Evolutionary conservation across 2,888 invertebrate species (phyloP).

Genomic region (Pharmacophagus antenor): DNA sequence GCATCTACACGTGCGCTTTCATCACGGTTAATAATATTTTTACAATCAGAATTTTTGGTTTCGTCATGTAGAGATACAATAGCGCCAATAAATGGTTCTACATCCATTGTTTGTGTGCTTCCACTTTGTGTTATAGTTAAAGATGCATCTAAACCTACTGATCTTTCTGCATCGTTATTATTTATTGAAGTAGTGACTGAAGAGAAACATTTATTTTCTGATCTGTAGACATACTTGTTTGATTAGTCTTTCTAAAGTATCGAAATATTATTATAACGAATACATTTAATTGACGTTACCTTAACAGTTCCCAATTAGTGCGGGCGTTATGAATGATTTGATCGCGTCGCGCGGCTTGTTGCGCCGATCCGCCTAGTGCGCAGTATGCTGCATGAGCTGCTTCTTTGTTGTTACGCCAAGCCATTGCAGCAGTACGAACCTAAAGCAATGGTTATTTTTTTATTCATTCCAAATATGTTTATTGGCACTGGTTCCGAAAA

Average conservation of each 20-base stretch:
- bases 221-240: slow-evolving; percentile 57
- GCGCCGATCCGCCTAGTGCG: slow-evolving; percentile 79
- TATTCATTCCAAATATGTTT: not conserved
- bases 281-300: slow-evolving; percentile 44
- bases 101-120: slow-evolving; percentile 51
- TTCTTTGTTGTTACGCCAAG: slow-evolving; percentile 90
- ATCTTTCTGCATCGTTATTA: slow-evolving; percentile 56
- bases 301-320: slow-evolving; percentile 91
- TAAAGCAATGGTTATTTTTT: slow-evolving; percentile 34
- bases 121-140: slow-evolving; percentile 42
- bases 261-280: not conserved
- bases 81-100: slow-evolving; percentile 54
- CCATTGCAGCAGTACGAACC: slow-evolving; percentile 88
- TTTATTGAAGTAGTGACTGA: slow-evolving; percentile 55
- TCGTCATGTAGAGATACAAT: slow-evolving; percentile 54
- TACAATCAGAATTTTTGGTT: slow-evolving; percentile 57
- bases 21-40: slow-evolving; percentile 52
- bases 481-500: not conserved
- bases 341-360: slow-evolving; percentile 85
- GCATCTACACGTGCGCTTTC: slow-evolving; percentile 47
- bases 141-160: slow-evolving; percentile 51
- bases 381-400: slow-evolving; percentile 84
- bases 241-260: not conserved
- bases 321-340: slow-evolving; percentile 92
- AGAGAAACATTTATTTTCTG: slow-evolving; percentile 83